Evolutionary conservation across 2,888 invertebrate genomes (phyloP).

Genomic region (Mythimna impura): DNA sequence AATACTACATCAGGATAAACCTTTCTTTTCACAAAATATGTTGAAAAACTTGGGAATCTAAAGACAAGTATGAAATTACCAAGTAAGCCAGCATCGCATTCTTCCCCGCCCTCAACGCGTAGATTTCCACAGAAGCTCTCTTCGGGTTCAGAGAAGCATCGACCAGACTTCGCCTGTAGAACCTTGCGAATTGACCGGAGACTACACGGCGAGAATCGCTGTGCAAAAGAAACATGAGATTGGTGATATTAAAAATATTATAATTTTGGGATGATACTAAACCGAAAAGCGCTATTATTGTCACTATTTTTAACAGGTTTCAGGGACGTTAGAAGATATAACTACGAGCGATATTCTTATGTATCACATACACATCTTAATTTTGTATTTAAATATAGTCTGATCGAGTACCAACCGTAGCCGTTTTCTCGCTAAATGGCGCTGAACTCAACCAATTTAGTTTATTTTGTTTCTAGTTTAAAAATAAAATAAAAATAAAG

Average conservation of each 20-base stretch:
- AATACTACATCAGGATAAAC: not conserved
- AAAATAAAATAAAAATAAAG: no score
- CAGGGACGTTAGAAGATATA: no score
- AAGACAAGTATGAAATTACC: conserved; percentile 83
- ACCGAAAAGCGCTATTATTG: no score
- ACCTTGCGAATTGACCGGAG: conserved; percentile 98
- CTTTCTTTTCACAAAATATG: not conserved
- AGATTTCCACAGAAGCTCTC: conserved; percentile 99
- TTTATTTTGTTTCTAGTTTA: no score
- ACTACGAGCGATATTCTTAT: no score
- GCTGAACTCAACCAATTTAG: no score
- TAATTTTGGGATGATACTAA: no score
- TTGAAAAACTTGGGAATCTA: not conserved
- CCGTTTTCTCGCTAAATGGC: no score
- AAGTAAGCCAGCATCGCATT: conserved; percentile 98
- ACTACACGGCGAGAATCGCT: conserved; percentile 99
- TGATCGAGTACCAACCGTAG: no score
- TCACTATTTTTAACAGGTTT: no score
- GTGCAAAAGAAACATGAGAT: conserved; percentile 51
- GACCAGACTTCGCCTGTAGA: conserved; percentile 96
- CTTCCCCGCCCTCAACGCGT: conserved; percentile 98
- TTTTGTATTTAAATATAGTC: no score
- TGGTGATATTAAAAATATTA: not conserved
- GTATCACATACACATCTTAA: no score
- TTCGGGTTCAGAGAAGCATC: conserved; percentile 98